Evolutionary conservation across 2,797 vertebrate genomes (phyloP).

Genomic region (Phoeniculus purpureus): DNA sequence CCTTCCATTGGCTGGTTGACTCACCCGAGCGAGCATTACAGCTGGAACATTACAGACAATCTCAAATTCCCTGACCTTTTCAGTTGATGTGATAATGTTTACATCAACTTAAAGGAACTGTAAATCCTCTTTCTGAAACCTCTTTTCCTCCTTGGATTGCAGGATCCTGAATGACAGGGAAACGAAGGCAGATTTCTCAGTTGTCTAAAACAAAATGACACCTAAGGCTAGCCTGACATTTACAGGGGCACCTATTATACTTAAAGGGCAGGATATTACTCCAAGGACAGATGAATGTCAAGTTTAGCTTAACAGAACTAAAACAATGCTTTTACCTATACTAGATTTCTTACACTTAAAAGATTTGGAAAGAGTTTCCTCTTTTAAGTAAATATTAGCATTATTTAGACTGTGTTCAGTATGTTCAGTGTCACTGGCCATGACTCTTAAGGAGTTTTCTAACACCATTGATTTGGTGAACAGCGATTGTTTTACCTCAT

Average conservation of each 20-base stretch:
- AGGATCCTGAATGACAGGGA: not conserved
- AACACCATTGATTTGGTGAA: not conserved
- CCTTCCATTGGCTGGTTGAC: not conserved
- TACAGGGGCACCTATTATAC: not conserved
- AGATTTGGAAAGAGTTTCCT: not conserved
- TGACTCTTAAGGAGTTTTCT: not conserved
- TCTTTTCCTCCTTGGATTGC: not conserved
- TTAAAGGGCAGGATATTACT: not conserved
- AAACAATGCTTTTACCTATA: not conserved
- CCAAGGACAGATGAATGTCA: not conserved
- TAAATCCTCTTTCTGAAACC: constrained; percentile 39
- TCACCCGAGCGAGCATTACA: not conserved
- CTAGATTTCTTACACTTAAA: not conserved
- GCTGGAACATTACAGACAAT: not conserved
- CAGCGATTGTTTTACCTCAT: not conserved
- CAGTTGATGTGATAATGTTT: constrained; percentile 5
- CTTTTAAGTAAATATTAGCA: not conserved
- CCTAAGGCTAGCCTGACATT: not conserved
- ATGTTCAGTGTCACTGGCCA: not conserved
- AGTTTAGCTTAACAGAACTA: not conserved
- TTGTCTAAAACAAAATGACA: constrained; percentile 1
- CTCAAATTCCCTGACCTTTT: constrained; percentile 26
- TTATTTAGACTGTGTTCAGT: not conserved
- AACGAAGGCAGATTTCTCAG: not conserved
- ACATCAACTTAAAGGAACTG: constrained; percentile 41